Percentiles rank a stretch among this genome's conserved stretches.
Evolutionary conservation across 2,113 vertebrate species (phyloP).

Genomic region (Channa argus): DNA sequence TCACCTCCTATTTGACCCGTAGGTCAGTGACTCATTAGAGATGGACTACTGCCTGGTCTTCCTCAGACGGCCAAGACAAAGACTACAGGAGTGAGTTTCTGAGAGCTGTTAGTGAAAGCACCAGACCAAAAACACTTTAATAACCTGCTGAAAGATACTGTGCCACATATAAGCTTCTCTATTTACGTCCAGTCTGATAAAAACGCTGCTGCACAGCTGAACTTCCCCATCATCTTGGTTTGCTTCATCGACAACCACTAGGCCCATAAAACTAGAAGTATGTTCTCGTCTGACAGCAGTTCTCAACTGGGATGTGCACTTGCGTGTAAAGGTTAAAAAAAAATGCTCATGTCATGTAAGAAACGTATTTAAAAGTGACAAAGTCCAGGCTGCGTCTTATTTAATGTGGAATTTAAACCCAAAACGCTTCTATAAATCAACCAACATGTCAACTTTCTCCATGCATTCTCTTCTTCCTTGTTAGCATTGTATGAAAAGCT

Average conservation of each 20-base stretch:
- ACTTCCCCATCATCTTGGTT: conserved; percentile 6
- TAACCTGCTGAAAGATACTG: too few relatives aligned
- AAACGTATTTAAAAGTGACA: neutral
- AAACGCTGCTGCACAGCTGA: neutral
- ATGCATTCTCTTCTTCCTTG: too few relatives aligned
- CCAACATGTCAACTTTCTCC: too few relatives aligned
- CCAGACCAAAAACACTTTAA: too few relatives aligned
- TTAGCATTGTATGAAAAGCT: too few relatives aligned
- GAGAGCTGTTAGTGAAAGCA: neutral
- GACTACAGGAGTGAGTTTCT: conserved; percentile 4
- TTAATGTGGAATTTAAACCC: too few relatives aligned
- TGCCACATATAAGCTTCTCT: too few relatives aligned
- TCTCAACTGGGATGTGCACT: neutral
- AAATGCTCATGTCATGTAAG: conserved; percentile 8
- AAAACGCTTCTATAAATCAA: too few relatives aligned
- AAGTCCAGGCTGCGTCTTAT: neutral
- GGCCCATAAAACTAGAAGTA: neutral
- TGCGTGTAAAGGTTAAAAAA: neutral
- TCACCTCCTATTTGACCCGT: conserved; percentile 49
- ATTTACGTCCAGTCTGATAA: too few relatives aligned
- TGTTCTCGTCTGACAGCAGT: neutral
- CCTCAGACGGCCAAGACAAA: neutral
- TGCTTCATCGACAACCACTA: neutral
- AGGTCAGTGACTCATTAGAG: conserved; percentile 67
- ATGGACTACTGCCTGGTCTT: conserved; percentile 45